These are phyloP conservation scores for Phylloscopus trochilus DNA, from an alignment of 2,113 vertebrate genomes.

Conservation along the genomic window DNA sequence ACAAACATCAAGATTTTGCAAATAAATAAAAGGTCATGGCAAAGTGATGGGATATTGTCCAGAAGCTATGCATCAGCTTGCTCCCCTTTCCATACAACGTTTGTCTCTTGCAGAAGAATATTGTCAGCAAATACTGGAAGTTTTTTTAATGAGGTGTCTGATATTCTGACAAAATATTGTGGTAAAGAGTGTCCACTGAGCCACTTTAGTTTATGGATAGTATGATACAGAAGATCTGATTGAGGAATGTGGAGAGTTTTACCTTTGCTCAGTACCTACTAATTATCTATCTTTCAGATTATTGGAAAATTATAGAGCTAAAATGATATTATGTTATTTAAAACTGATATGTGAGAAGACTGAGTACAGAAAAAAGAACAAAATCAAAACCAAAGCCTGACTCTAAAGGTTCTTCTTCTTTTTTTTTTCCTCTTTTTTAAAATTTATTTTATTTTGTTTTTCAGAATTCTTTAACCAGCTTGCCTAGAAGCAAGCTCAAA, in stretches of 20 bases:
- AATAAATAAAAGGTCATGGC: not conserved
- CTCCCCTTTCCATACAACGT: not conserved
- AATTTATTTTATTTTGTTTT: not conserved
- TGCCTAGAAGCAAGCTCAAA: not conserved
- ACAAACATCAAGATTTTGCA: not conserved
- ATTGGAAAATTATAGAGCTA: not conserved
- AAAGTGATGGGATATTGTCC: not conserved
- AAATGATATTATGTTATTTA: not conserved
- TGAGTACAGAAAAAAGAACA: not conserved
- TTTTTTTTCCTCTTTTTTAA: too few relatives aligned
- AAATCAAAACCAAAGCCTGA: not conserved
- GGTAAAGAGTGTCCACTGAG: not conserved
- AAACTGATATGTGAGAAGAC: not conserved
- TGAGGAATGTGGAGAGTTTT: conserved; percentile 4
- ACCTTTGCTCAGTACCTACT: not conserved
- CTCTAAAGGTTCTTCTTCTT: not conserved
- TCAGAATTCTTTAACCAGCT: not conserved
- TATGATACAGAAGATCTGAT: not conserved
- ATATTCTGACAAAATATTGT: not conserved
- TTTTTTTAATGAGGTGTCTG: not conserved
- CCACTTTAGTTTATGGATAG: not conserved
- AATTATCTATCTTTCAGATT: not conserved
- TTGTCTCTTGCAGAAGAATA: not conserved
- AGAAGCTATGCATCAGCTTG: not conserved
- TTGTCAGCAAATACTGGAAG: not conserved